Conservation (phyloP, 2,113 vertebrate species). For the Lanius ludovicianus region DNA sequence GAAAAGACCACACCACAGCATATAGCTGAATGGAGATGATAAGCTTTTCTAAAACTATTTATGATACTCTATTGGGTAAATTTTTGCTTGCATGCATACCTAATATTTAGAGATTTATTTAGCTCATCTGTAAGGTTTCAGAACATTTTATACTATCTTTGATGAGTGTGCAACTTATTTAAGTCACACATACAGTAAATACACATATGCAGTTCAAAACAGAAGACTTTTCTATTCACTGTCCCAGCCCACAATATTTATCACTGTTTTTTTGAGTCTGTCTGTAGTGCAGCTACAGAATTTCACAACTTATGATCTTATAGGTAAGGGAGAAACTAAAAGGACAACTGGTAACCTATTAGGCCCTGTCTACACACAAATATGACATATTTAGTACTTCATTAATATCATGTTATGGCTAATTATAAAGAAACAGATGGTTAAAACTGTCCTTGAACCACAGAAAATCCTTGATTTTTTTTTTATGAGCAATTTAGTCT, state of each 20-base stretch:
- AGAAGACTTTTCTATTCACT: not conserved
- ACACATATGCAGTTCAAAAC: not conserved
- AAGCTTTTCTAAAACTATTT: not conserved
- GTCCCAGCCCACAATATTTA: not conserved
- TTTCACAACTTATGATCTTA: not conserved
- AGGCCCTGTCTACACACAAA: not conserved
- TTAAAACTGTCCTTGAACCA: not conserved
- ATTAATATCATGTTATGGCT: not conserved
- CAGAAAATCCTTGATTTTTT: not conserved
- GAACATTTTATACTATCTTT: too few relatives aligned
- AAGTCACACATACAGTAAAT: not conserved
- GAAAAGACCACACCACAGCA: not conserved
- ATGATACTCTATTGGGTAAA: not conserved
- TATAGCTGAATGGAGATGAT: not conserved
- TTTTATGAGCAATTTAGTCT: not conserved
- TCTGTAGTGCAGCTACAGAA: not conserved
- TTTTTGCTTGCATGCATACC: not conserved
- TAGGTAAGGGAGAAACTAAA: not conserved
- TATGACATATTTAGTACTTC: not conserved
- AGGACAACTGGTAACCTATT: not conserved
- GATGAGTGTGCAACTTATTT: too few relatives aligned
- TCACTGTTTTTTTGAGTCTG: not conserved
- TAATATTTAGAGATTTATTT: not conserved
- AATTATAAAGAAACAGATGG: not conserved
- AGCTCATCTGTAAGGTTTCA: too few relatives aligned